Percentiles rank a stretch among this genome's conserved stretches.
Evolutionary conservation across 92 coral and sea anemone genomes (phyloP).

Genomic region (Heliopora coerulea): DNA sequence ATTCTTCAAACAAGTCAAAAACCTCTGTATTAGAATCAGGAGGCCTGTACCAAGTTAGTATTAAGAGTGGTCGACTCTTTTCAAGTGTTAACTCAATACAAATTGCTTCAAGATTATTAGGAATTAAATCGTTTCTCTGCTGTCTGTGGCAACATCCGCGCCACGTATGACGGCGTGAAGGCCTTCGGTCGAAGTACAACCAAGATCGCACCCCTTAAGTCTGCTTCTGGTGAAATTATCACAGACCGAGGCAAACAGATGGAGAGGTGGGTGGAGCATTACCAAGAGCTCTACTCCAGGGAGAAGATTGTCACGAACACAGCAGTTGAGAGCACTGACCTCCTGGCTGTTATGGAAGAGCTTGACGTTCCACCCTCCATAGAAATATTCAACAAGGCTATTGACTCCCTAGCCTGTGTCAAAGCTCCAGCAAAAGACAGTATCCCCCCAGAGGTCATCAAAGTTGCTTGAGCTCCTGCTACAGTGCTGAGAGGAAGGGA

Average conservation of each 20-base stretch:
- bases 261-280: conserved; percentile 35
- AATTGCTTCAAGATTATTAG: too few relatives aligned
- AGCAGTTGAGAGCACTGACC: conserved; percentile 22
- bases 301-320: conserved; percentile 11
- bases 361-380: conserved; percentile 9
- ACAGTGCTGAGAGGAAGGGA: conserved; percentile 12
- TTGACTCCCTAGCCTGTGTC: conserved; percentile 1
- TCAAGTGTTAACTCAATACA: too few relatives aligned
- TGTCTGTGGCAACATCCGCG: conserved; percentile 14
- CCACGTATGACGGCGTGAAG: conserved; percentile 44
- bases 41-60: too few relatives aligned
- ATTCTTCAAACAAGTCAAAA: too few relatives aligned
- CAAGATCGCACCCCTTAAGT: conserved; percentile 37
- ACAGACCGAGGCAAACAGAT: conserved; percentile 26
- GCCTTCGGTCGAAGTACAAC: conserved; percentile 9
- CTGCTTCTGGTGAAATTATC: conserved; percentile 26
- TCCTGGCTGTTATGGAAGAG: conserved; percentile 24
- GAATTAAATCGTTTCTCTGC: too few relatives aligned
- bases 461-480: conserved; percentile 15
- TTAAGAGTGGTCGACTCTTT: too few relatives aligned
- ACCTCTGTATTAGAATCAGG: too few relatives aligned
- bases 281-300: too few relatives aligned
- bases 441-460: conserved; percentile 26
- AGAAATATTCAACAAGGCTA: conserved; percentile 24
- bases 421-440: conserved; percentile 25